phyloP scores from a whole-genome alignment of 2,113 vertebrate species.

The Apus apus region DNA sequence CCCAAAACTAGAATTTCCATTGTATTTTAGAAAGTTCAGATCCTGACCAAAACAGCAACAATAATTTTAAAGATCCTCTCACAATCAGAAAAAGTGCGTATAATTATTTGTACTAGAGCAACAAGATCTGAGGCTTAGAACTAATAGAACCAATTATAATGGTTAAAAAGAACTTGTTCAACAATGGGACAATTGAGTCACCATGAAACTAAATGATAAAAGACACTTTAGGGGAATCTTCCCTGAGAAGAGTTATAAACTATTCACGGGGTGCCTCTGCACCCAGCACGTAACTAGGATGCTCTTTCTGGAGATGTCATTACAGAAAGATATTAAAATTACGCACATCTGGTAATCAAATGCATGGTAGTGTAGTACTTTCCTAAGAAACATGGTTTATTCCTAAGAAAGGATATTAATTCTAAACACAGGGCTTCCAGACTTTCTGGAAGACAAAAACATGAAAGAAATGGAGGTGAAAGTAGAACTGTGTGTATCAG shows the following conservation, averaged over 20 bases:
- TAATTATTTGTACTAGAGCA: not conserved
- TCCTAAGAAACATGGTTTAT: constrained; percentile 55
- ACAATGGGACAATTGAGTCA: not conserved
- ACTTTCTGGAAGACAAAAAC: constrained; percentile 57
- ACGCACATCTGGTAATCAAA: constrained; percentile 64
- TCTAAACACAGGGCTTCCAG: constrained; percentile 44
- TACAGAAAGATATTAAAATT: constrained; percentile 56
- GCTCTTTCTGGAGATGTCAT: constrained; percentile 34
- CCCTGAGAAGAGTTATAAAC: constrained; percentile 38
- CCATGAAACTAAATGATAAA: not conserved
- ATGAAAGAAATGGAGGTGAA: not conserved
- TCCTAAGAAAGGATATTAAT: constrained; percentile 63
- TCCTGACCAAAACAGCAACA: not conserved
- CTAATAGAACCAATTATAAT: not conserved
- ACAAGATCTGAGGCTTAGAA: not conserved
- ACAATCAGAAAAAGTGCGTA: not conserved
- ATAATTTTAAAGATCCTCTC: not conserved
- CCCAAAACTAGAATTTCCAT: not conserved
- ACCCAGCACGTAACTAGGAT: not conserved
- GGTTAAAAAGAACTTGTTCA: not conserved
- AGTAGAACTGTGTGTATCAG: constrained; percentile 13
- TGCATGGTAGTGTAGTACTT: constrained; percentile 43
- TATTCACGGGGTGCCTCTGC: constrained; percentile 27
- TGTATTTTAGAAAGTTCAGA: not conserved
- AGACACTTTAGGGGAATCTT: not conserved